Base-by-base conservation (phyloP, 1,140 invertebrate genomes). In the Caerostris darwini region DNA sequence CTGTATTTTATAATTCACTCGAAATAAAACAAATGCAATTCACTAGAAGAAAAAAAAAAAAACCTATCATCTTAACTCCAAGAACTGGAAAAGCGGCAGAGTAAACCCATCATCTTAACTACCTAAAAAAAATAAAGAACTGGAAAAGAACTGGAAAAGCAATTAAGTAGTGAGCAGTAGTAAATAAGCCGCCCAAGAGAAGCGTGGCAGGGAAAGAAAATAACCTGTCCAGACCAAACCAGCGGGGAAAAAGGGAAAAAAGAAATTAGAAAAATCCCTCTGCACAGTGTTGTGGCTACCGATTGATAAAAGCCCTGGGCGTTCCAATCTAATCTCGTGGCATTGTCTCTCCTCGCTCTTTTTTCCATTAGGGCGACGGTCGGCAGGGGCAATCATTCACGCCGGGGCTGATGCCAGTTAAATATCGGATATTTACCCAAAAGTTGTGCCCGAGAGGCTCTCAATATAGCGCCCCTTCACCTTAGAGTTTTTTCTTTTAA, bases 351-450 rank as follows among this genome's bases (percentile, higher is more conserved):
- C 83, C 34, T 34, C n/a, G 17, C 50, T 85, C 57, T 59, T 85
- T 59, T 58, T 58, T 85, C 71, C 56, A 19, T 85, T 59, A 85
- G 19, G 64, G 88, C 19, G 69, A 19, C n/a, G 61, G 69, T 71
- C 17, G 17, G 64, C 67, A 10, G 34, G 53, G 50, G 53, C 88
- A 90, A 90, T 90, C 61, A n/a, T 71, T 90, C 87, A 69, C 87
- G 19, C 53, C 12, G 7, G 54, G 61, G n/a, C 14, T 14, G 88
- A 77, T 56, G 53, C 85, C 56, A 50, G 88, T 90, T 90, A 90
- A 90, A 90, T 90, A 90, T 90, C 64, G 61, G 50, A 69, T 90
- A 90, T 90, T 90, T 90, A 61, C 88, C 56, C 88, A 90, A n/a
- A 59, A 90, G 61, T 34, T 58, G 57, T 69, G 67, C 56, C 88